Evolutionary conservation across 2,113 vertebrate species (phyloP), one percentile per base, ranked within the genome.

Genomic region (Ivindomyrus marchei): DNA sequence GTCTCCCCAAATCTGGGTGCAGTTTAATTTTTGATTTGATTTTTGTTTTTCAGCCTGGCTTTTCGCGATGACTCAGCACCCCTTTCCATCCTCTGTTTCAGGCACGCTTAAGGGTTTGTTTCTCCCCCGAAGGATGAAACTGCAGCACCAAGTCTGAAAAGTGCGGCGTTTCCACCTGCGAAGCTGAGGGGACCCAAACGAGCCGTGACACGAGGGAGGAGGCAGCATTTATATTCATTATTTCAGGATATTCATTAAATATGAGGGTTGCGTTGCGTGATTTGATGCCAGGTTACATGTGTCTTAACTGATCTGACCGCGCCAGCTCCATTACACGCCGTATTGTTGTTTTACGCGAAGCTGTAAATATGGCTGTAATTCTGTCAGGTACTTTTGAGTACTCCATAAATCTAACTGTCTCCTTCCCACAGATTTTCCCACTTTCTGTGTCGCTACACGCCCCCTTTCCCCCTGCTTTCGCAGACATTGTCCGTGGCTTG

Each of bases 401-500:
- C 50, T 21, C 50, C 62, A 31, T 70, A 70, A 70, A 70, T 70
- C 49, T 31, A 27, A 84, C 58, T 53, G 89, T n/a, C 62, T 42
- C 36, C 45, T 84, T 85, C 39, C 46, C 66, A 27, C 52, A 62
- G 85, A 46, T 84, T 46, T 45, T 52, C 47, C 21, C 24, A 3
- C 87, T 45, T 10, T 80, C 74, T 39, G 15, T 42, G 36, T 42
- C 36, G 36, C 36, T 80, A 19, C 19, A 10, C 31, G 15, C 50
- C 19, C 84, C 58, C n/a, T n/a, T 80, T 36, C 52, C 62, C 70
- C 13, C 15, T 47, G 4, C 56, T 49, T 91, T 90, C 77, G 53
- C 89, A 24, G 52, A 90, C 58, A 53, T 88, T 88, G 89, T 90
- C 74, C 87, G 88, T 87, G 53, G 85, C 83, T 90, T 93, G 90